A percentile compares a stretch with the other conserved stretches of the same genome.
Evolutionary conservation across 2,888 invertebrate genomes (phyloP).

Genomic region (Saturnia pavonia): DNA sequence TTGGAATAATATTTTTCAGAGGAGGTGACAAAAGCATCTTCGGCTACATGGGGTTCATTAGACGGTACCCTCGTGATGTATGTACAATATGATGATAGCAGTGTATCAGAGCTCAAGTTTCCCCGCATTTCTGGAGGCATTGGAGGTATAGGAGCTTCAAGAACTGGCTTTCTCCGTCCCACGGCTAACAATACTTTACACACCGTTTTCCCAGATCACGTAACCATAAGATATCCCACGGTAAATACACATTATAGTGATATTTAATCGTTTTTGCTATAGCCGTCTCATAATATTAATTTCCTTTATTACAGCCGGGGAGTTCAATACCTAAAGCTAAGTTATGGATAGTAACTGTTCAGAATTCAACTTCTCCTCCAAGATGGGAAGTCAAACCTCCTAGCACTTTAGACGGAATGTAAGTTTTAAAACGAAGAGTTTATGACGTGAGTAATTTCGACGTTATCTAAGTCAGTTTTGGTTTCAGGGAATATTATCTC

Average conservation of each 20-base stretch:
- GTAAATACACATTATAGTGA: slow-evolving; percentile 55
- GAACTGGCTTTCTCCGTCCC: slow-evolving; percentile 73
- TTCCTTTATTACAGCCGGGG: slow-evolving; percentile 84
- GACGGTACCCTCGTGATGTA: slow-evolving; percentile 92
- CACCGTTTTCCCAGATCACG: slow-evolving; percentile 89
- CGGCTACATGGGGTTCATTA: slow-evolving; percentile 93
- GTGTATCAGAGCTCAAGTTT: slow-evolving; percentile 88
- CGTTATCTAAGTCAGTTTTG: slow-evolving; percentile 18
- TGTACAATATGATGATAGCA: slow-evolving; percentile 92
- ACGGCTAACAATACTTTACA: slow-evolving; percentile 72
- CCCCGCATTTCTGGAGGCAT: slow-evolving; percentile 90
- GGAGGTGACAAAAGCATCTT: slow-evolving; percentile 90
- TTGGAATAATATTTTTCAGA: slow-evolving; percentile 75
- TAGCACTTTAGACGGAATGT: slow-evolving; percentile 89
- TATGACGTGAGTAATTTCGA: not conserved
- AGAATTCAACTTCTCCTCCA: slow-evolving; percentile 84
- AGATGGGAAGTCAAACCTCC: slow-evolving; percentile 88
- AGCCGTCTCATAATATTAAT: slow-evolving; percentile 15
- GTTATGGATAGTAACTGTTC: slow-evolving; percentile 90
- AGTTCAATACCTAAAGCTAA: slow-evolving; percentile 92
- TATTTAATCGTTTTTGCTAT: not conserved
- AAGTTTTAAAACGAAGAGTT: slow-evolving; percentile 64
- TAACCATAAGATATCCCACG: slow-evolving; percentile 92
- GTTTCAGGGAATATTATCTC: slow-evolving; percentile 92
- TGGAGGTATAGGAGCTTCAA: slow-evolving; percentile 82